These are phyloP conservation scores for Temnothorax unifasciatus DNA, from an alignment of 2,888 invertebrate species.

Conservation along the genomic window DNA sequence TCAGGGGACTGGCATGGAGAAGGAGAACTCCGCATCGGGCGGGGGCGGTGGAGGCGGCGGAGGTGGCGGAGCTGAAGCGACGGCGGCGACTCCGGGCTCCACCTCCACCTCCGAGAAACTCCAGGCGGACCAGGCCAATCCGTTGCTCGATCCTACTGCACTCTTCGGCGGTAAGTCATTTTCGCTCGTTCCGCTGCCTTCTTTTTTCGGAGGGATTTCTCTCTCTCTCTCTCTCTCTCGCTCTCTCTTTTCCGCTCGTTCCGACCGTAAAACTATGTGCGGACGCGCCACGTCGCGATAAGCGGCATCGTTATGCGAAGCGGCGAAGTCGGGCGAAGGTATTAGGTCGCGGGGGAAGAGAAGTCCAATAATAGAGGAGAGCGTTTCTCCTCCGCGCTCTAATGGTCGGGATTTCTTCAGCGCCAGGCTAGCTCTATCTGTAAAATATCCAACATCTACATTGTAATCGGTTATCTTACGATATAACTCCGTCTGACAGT, in stretches of 20 bases:
- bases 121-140: constrained; percentile 88
- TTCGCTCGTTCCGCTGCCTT: constrained; percentile 34
- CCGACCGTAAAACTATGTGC: constrained; percentile 4
- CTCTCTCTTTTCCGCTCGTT: neutral
- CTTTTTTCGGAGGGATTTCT: no score
- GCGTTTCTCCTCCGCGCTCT: neutral
- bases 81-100: constrained; percentile 84
- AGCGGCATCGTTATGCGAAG: constrained; percentile 42
- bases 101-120: constrained; percentile 89
- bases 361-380: constrained; percentile 44
- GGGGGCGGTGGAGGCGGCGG: constrained; percentile 87
- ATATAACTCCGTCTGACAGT: constrained; percentile 18
- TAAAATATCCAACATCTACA: constrained; percentile 21
- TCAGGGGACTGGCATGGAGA: constrained; percentile 90
- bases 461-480: constrained; percentile 16
- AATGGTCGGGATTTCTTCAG: constrained; percentile 15
- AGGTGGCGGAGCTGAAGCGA: constrained; percentile 88
- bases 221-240: neutral
- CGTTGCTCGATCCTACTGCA: constrained; percentile 93
- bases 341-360: neutral
- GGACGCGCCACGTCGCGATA: constrained; percentile 41
- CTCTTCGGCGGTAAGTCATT: constrained; percentile 89
- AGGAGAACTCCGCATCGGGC: constrained; percentile 89
- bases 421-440: neutral
- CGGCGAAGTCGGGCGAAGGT: constrained; percentile 14